Evolutionary conservation across 1,140 invertebrate genomes (phyloP).

Genomic region (Melipona quadrifasciata): DNA sequence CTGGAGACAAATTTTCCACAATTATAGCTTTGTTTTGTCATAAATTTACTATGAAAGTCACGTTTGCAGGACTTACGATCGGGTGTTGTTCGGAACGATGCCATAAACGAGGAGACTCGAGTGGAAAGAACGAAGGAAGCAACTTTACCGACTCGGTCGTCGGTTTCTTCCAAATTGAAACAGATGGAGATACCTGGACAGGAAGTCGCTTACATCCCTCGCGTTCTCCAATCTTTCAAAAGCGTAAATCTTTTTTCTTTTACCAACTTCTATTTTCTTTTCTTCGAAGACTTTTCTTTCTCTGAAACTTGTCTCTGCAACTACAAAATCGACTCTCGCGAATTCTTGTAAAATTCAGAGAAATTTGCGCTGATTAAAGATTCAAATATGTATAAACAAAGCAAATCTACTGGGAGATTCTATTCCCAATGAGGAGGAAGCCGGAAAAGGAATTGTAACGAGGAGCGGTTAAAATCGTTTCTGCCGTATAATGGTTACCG

Average conservation of each 20-base stretch:
- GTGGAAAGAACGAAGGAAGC: not conserved
- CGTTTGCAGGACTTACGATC: not conserved
- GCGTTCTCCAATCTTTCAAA: not conserved
- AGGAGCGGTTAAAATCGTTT: not conserved
- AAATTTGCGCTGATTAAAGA: not conserved
- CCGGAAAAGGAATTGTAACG: not conserved
- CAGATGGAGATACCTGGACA: constrained; percentile 31
- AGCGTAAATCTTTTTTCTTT: no score
- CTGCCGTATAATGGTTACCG: constrained; percentile 33
- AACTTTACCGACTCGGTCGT: constrained; percentile 24
- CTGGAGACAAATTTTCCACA: not conserved
- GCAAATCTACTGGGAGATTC: not conserved
- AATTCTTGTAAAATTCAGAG: not conserved
- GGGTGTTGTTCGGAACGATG: no score
- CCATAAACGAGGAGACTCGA: not conserved
- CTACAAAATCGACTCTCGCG: no score
- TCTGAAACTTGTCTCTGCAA: no score
- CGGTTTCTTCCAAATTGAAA: not conserved
- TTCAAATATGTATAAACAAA: not conserved
- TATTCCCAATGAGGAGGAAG: not conserved
- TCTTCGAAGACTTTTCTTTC: no score
- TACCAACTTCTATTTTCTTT: no score
- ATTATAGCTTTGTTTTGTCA: not conserved
- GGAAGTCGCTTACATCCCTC: not conserved
- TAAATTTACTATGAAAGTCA: not conserved